A percentile compares a stretch with the other conserved stretches of the same genome.
phyloP scores from a whole-genome alignment of 2,888 invertebrate genomes.

The Cataglyphis rosenhaueri region DNA sequence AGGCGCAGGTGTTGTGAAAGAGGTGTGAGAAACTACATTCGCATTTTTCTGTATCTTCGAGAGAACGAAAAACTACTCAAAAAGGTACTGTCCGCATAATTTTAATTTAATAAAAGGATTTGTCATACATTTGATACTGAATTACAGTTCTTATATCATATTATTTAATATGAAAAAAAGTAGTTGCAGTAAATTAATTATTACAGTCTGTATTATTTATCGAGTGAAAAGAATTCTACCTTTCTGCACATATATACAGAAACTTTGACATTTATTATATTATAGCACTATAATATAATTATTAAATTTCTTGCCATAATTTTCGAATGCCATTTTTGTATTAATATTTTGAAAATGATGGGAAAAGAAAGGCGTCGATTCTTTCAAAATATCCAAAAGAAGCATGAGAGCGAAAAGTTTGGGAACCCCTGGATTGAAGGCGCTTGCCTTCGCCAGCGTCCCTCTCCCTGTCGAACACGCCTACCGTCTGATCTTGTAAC shows the following conservation, averaged over 20 bases:
- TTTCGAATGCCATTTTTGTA: background rate
- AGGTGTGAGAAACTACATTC: slow-evolving; percentile 12
- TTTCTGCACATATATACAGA: background rate
- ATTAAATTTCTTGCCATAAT: background rate
- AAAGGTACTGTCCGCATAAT: background rate
- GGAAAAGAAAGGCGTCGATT: background rate
- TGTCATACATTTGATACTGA: background rate
- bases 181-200: background rate
- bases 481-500: slow-evolving; percentile 63
- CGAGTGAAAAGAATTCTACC: background rate
- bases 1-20: slow-evolving; percentile 18
- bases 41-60: background rate
- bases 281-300: background rate
- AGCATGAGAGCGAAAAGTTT: background rate
- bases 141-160: background rate
- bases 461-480: slow-evolving; percentile 54
- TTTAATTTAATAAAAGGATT: background rate
- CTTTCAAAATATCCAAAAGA: background rate
- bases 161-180: background rate
- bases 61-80: background rate
- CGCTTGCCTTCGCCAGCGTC: slow-evolving; percentile 56
- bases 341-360: background rate
- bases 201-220: background rate
- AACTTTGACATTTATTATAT: background rate
- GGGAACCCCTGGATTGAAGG: slow-evolving; percentile 47